A percentile compares a stretch with the other conserved stretches of the same genome.
These are phyloP conservation scores for Nipponia nippon DNA, from an alignment of 2,113 vertebrate genomes.

Conservation along the genomic window DNA sequence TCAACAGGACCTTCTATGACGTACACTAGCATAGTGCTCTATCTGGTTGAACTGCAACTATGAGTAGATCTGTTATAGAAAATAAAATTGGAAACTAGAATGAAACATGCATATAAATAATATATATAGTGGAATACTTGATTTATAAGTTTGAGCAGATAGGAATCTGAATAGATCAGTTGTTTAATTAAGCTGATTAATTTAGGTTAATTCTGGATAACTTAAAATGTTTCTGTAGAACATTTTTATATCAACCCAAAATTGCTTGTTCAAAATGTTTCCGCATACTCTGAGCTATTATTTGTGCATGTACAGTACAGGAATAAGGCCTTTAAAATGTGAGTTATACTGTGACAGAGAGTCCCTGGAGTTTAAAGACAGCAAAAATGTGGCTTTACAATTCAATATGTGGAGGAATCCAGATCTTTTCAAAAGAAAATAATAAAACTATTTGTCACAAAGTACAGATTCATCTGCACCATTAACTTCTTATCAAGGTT, in stretches of 20 bases:
- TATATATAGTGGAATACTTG: neutral
- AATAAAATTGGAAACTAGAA: neutral
- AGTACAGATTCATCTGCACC: neutral
- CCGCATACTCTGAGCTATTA: neutral
- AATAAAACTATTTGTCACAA: neutral
- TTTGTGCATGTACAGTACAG: neutral
- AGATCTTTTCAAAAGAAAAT: neutral
- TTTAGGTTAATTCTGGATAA: neutral
- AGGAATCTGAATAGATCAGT: neutral
- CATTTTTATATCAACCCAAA: neutral
- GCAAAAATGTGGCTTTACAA: neutral
- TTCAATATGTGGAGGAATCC: neutral
- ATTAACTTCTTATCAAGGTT: neutral
- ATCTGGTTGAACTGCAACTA: neutral
- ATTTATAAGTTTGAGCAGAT: neutral
- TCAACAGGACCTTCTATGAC: neutral
- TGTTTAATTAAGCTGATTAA: neutral
- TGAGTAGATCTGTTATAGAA: neutral
- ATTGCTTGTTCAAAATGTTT: neutral
- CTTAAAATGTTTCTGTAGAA: neutral
- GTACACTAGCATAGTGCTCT: neutral
- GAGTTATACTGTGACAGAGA: neutral
- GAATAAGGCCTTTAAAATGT: neutral
- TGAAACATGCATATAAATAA: neutral
- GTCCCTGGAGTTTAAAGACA: neutral